Conservation (phyloP, 2,113 vertebrate genomes). For the Dipodomys spectabilis region DNA sequence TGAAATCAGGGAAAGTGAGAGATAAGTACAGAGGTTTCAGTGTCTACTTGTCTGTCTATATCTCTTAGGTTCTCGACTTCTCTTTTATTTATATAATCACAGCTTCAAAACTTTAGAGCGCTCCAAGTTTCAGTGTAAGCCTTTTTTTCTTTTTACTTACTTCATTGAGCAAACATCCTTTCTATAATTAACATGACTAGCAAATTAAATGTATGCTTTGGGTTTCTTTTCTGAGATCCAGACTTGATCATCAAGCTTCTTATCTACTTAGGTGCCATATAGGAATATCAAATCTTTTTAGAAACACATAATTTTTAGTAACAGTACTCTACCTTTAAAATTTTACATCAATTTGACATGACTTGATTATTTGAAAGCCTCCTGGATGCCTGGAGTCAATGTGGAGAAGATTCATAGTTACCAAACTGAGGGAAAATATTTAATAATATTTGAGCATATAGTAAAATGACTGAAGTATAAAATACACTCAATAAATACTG, state of each 20-base stretch:
- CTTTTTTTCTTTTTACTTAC: not conserved
- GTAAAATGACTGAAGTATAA: not conserved
- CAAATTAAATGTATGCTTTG: not conserved
- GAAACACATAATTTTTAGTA: too few relatives aligned
- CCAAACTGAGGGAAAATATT: slow-evolving; percentile 7
- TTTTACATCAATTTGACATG: not conserved
- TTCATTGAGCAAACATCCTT: not conserved
- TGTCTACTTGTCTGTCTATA: not conserved
- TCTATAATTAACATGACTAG: not conserved
- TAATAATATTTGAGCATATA: slow-evolving; percentile 4
- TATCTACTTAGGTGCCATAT: not conserved
- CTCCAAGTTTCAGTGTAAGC: not conserved
- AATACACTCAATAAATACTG: not conserved
- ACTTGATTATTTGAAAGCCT: not conserved
- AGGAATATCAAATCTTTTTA: not conserved
- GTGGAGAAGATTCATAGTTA: not conserved
- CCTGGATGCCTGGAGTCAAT: not conserved
- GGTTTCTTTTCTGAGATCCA: slow-evolving; percentile 14
- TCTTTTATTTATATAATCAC: not conserved
- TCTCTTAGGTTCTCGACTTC: not conserved
- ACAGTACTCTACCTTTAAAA: not conserved
- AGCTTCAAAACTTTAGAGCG: not conserved
- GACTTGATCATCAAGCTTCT: not conserved
- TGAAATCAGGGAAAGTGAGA: not conserved
- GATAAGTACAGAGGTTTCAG: too few relatives aligned